A percentile compares a stretch with the other conserved stretches of the same genome.
These are phyloP conservation scores for Cecidostiba fungosa DNA, from an alignment of 2,888 invertebrate species.

Conservation along the genomic window DNA sequence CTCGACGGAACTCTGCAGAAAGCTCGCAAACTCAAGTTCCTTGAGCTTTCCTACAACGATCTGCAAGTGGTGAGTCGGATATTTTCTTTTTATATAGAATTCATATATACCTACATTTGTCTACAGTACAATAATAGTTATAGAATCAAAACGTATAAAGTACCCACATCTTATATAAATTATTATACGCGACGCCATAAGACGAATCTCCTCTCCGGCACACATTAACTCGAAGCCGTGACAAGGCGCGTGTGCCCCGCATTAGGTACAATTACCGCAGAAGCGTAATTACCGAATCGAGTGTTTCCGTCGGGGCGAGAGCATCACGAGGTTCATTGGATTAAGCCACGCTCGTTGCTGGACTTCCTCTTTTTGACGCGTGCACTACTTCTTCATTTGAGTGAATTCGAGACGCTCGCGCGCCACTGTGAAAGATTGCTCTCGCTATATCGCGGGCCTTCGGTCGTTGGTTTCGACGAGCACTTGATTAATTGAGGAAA, in stretches of 20 bases:
- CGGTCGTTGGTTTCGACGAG: constrained; percentile 17
- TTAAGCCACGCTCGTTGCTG: constrained; percentile 52
- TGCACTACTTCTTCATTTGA: constrained; percentile 10
- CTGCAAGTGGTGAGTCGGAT: constrained; percentile 86
- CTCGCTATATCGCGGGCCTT: not conserved
- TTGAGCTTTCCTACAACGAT: constrained; percentile 88
- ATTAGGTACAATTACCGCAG: constrained; percentile 60
- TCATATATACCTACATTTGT: too few species aligned
- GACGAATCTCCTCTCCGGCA: not conserved
- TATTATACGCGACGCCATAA: not conserved
- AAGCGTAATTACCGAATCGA: constrained; percentile 71
- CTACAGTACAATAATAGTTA: too few species aligned
- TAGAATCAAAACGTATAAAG: not conserved
- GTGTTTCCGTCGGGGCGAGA: constrained; percentile 66
- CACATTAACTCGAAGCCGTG: not conserved
- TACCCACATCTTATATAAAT: not conserved
- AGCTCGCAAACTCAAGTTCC: constrained; percentile 84
- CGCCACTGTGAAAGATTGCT: not conserved
- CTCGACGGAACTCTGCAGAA: constrained; percentile 88
- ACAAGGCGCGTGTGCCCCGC: constrained; percentile 25
- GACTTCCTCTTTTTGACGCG: constrained; percentile 50
- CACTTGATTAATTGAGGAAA: constrained; percentile 5
- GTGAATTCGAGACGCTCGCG: constrained; percentile 19
- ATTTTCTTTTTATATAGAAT: too few species aligned
- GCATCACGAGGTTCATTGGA: constrained; percentile 55